Percentiles rank a stretch among this genome's conserved stretches.
These are phyloP conservation scores for Bovichtus variegatus DNA, from an alignment of 2,797 vertebrate species.

Conservation along the genomic window DNA sequence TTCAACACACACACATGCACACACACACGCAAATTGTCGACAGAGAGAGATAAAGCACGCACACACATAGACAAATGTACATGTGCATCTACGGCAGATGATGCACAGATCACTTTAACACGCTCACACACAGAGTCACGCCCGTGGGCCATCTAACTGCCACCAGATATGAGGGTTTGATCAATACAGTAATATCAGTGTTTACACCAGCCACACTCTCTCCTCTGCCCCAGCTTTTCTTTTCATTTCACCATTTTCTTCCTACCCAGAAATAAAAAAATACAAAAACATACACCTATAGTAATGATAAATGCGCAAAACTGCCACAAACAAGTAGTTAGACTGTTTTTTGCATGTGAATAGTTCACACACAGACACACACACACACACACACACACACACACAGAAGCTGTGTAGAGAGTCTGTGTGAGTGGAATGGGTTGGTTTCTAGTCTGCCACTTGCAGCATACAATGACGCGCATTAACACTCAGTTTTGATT, in stretches of 20 bases:
- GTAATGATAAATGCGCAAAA: conserved; percentile 39
- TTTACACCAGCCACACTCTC: conserved; percentile 51
- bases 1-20: conserved; percentile 40
- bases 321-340: conserved; percentile 14
- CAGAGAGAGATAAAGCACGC: conserved; percentile 30
- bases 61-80: conserved; percentile 25
- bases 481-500: conserved; percentile 41
- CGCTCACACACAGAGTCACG: conserved; percentile 47
- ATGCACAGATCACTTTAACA: conserved; percentile 60
- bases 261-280: background rate
- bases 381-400: conserved; percentile 8
- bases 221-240: conserved; percentile 30
- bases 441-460: conserved; percentile 37
- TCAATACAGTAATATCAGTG: conserved; percentile 79
- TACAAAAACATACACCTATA: conserved; percentile 18
- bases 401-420: conserved; percentile 14
- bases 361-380: conserved; percentile 12
- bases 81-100: conserved; percentile 47
- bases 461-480: conserved; percentile 54
- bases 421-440: conserved; percentile 52
- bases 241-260: conserved; percentile 41
- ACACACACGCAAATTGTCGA: conserved; percentile 39
- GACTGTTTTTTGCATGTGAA: conserved; percentile 42
- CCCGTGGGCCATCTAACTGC: conserved; percentile 62
- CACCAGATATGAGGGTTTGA: conserved; percentile 71